These are phyloP conservation scores for Amphiura filiformis DNA, from an alignment of 35 echinoderm and acorn worm species.

Conservation along the genomic window DNA sequence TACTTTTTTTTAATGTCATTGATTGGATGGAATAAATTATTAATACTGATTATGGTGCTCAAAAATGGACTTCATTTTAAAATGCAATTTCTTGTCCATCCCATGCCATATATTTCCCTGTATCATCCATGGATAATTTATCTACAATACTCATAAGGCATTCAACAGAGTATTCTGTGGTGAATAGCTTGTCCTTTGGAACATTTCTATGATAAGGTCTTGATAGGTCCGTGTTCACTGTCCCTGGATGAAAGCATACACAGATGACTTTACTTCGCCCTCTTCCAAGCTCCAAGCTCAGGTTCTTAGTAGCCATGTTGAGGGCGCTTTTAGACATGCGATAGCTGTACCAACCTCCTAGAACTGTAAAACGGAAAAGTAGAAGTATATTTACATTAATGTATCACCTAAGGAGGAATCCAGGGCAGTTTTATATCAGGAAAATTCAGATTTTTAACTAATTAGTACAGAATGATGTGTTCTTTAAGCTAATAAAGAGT, in stretches of 20 bases:
- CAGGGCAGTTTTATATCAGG: no score
- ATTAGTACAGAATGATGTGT: no score
- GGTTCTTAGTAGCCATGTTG: constrained; percentile 93
- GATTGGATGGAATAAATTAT: no score
- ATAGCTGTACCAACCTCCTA: constrained; percentile 96
- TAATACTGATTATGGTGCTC: no score
- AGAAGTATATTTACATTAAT: no score
- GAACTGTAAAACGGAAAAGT: constrained; percentile 37
- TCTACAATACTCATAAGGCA: constrained; percentile 62
- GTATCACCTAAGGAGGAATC: no score
- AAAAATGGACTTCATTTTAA: no score
- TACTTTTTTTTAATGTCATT: no score
- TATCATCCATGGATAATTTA: constrained; percentile 49
- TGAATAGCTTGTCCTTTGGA: constrained; percentile 74
- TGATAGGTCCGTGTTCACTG: constrained; percentile 76
- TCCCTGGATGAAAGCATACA: constrained; percentile 76
- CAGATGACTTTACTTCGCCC: constrained; percentile 69
- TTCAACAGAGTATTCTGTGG: constrained; percentile 51
- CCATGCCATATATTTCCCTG: constrained; percentile 78
- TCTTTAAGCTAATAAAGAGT: no score
- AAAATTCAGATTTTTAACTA: no score
- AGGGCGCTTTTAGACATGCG: constrained; percentile 92
- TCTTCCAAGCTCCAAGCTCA: constrained; percentile 78
- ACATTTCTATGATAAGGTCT: constrained; percentile 78
- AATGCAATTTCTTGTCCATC: constrained; percentile 73